Evolutionary conservation across 2,113 vertebrate species (phyloP).

Genomic region (Cranoglanis bouderius): DNA sequence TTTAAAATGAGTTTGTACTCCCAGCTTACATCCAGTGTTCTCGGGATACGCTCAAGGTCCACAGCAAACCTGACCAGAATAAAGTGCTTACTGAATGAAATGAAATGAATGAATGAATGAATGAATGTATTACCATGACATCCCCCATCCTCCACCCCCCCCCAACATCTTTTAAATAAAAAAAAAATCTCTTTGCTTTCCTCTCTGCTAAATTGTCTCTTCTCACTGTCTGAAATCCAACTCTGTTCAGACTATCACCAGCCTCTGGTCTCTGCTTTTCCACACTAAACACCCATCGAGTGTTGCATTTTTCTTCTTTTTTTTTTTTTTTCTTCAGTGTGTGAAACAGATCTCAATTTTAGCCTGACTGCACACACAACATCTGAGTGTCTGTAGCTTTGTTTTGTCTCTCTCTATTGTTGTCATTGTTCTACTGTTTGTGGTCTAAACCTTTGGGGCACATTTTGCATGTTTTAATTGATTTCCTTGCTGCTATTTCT

Average conservation of each 20-base stretch:
- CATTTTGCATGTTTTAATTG: slow-evolving; percentile 25
- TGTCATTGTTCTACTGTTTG: background rate
- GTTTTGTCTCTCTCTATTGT: background rate
- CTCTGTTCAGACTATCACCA: background rate
- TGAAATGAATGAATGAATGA: background rate
- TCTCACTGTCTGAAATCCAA: background rate
- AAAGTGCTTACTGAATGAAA: background rate
- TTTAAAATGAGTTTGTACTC: background rate
- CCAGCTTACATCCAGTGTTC: background rate
- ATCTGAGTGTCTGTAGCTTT: background rate
- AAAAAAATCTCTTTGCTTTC: background rate
- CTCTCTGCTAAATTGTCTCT: background rate
- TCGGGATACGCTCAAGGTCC: background rate
- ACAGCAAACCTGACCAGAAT: background rate
- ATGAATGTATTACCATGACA: background rate
- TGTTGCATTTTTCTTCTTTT: background rate
- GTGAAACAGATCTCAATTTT: background rate
- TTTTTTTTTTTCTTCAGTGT: background rate
- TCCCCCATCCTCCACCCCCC: background rate
- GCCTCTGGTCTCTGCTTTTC: slow-evolving; percentile 10
- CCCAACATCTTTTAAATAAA: background rate
- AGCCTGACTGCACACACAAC: background rate
- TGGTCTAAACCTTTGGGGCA: background rate
- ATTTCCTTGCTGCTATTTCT: slow-evolving; percentile 26
- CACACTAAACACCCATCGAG: background rate